Evolutionary conservation across 2,113 vertebrate species (phyloP).

Genomic region (Murina feae): DNA sequence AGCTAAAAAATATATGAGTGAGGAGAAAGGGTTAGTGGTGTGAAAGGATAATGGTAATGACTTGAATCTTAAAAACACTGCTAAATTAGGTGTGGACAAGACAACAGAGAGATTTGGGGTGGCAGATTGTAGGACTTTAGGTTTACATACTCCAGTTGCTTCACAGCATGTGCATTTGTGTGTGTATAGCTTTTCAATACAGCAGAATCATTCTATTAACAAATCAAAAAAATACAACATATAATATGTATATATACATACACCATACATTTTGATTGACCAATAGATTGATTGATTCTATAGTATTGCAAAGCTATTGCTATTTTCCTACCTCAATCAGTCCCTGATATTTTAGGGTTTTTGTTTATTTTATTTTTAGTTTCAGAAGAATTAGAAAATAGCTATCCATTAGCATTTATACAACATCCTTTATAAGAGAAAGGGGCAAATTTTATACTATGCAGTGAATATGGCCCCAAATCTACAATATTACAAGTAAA

Average conservation of each 20-base stretch:
- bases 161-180: neutral
- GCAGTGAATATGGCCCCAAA: neutral
- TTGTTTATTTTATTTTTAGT: neutral
- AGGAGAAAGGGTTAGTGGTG: neutral
- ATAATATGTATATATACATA: neutral
- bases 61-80: neutral
- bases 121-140: neutral
- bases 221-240: neutral
- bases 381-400: neutral
- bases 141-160: neutral
- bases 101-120: neutral
- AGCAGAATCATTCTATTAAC: neutral
- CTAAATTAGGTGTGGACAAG: neutral
- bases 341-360: neutral
- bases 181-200: neutral
- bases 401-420: neutral
- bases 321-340: neutral
- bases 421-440: neutral
- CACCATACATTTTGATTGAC: neutral
- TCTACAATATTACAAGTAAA: neutral
- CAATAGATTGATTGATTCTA: neutral
- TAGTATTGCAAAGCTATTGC: neutral
- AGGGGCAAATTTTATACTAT: slow-evolving; percentile 1
- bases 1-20: neutral
- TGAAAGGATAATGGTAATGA: neutral